Evolutionary conservation across 2,888 invertebrate genomes (phyloP).

Genomic region (Cataglyphis cursor): DNA sequence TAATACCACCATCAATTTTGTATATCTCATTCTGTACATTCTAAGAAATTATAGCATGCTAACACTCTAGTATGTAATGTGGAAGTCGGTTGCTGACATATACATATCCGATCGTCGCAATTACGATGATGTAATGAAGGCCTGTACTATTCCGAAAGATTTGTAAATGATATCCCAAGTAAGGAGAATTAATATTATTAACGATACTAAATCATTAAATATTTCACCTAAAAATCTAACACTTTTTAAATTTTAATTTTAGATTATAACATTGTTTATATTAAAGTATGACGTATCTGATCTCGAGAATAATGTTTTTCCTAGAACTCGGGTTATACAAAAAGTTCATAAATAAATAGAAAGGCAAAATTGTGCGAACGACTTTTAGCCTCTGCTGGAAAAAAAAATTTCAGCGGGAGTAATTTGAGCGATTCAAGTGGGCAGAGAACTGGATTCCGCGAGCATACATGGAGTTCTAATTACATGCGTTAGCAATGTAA

Average conservation of each 20-base stretch:
- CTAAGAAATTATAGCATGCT: conserved; percentile 35
- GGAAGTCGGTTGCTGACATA: conserved; percentile 7
- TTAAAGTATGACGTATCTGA: background rate
- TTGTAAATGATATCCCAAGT: background rate
- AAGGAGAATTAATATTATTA: background rate
- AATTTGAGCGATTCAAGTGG: conserved; percentile 36
- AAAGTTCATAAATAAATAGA: background rate
- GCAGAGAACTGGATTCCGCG: conserved; percentile 11
- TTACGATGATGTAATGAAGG: background rate
- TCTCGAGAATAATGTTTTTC: background rate
- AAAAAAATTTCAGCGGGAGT: conserved; percentile 24
- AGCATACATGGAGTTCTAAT: conserved; percentile 40
- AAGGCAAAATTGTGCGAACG: conserved; percentile 11
- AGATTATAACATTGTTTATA: background rate
- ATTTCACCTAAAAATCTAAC: background rate
- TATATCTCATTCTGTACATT: conserved; percentile 27
- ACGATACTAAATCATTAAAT: background rate
- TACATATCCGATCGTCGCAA: background rate
- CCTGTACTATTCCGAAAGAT: background rate
- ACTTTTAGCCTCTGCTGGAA: conserved; percentile 14
- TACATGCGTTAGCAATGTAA: conserved; percentile 29
- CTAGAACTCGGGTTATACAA: background rate
- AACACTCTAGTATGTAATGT: conserved; percentile 26
- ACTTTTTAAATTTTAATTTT: background rate
- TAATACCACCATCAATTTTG: conserved; percentile 28